phyloP scores from a whole-genome alignment of 2,797 vertebrate genomes.

The Sebastes glaucus region DNA sequence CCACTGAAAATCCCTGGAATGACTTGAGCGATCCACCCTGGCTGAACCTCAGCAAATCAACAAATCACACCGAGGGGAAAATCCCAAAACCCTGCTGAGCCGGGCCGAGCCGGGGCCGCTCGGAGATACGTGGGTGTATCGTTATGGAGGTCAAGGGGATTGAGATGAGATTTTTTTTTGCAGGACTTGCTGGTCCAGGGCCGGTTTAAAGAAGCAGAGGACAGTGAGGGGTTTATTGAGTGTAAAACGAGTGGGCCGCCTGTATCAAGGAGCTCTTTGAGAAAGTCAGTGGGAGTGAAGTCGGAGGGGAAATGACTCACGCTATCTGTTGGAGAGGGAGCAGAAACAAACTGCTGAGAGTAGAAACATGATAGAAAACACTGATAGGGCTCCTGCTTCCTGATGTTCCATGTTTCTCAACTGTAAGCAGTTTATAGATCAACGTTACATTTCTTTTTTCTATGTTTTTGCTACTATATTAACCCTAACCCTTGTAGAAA shows the following conservation, averaged over 20 bases:
- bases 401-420: not conserved
- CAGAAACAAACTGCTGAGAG: conserved; percentile 43
- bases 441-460: too few relatives aligned
- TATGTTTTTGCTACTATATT: too few relatives aligned
- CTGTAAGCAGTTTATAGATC: too few relatives aligned
- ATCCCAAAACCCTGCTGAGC: conserved; percentile 29
- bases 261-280: conserved; percentile 68
- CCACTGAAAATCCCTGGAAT: conserved; percentile 20
- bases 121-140: conserved; percentile 29
- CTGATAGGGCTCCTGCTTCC: conserved; percentile 9
- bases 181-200: conserved; percentile 15
- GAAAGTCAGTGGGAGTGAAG: conserved; percentile 57
- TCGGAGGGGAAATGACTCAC: conserved; percentile 55
- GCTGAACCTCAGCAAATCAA: conserved; percentile 49
- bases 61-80: conserved; percentile 47
- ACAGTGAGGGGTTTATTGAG: conserved; percentile 60
- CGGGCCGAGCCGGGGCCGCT: not conserved
- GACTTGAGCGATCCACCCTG: conserved; percentile 14
- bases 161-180: conserved; percentile 2
- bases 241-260: conserved; percentile 56
- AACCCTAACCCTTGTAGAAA: too few relatives aligned
- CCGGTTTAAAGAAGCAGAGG: conserved; percentile 41
- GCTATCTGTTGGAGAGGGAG: conserved; percentile 46
- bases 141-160: conserved; percentile 39
- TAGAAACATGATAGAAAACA: conserved; percentile 37